Base-by-base conservation (phyloP, 2,888 invertebrate genomes). In the Lymantria monacha region DNA sequence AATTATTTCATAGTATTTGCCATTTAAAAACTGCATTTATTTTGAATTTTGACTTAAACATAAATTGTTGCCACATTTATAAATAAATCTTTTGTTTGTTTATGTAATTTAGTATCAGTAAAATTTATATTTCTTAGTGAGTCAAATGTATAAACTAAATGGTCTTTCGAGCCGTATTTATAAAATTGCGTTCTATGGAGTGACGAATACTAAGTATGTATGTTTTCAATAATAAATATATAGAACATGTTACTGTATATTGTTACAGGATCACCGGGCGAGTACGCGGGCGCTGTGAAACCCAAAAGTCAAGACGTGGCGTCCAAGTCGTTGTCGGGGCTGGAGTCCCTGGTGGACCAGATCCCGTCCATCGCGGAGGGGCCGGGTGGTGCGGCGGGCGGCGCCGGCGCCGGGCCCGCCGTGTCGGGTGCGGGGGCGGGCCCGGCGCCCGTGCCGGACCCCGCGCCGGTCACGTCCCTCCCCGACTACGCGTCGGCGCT, bases 281-380 rank as follows among this genome's bases (percentile, higher is more conserved):
- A 81, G 75, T 92, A 82, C 76, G 83, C 72, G 74, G 90, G 75
- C 74, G 85, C 72, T 59, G 88, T 74, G 70, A 92, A 87, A 76
- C 81, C 81, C 10, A 86, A 88, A 55, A 61, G 85, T 0, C 95
- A 95, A 74, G 96, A 96, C 85, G 95, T 96, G 36, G 94, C 96
- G n/a, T 95, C 96, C 30, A 97, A 97, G 81, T 96, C 96, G 69
- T 90, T 96, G 44, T 97, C 97, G 13, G 97, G 97, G 14, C 92
- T 97, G 44, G 97, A 97, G 84, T 97, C 97, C 41, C 92, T 97
- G 44, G 97, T 97, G 60, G 97, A 97, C 89, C 97, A 97, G 92
- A 97, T 97, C 84, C 97, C 97, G 46, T 95, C 96, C 70, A 96
- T 97, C 83, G 94, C 95, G 50, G 96, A 97, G 70, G 95, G 95